Conservation (phyloP, 2,797 vertebrate genomes). For the Myotis myotis region DNA sequence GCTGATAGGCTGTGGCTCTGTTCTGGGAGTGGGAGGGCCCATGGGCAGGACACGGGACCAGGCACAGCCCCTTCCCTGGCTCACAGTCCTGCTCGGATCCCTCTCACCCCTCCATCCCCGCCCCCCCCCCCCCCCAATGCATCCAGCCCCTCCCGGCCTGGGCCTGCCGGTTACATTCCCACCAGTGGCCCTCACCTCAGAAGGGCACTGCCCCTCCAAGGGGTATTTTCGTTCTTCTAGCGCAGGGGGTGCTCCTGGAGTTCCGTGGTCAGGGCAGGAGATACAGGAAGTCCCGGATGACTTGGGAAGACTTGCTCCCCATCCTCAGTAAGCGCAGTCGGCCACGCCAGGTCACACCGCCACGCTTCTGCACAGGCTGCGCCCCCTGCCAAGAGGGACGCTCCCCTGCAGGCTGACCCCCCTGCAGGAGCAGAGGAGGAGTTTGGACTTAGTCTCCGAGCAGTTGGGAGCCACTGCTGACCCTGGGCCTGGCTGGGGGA, state of each 20-base stretch:
- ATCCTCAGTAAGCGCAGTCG: neutral
- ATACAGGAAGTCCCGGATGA: neutral
- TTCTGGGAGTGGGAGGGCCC: too few relatives aligned
- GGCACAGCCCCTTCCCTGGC: too few relatives aligned
- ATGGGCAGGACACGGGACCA: too few relatives aligned
- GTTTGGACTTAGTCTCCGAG: too few relatives aligned
- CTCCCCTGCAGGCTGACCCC: neutral
- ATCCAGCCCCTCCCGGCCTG: too few relatives aligned
- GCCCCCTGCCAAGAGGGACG: neutral
- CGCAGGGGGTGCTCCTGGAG: neutral
- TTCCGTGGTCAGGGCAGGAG: neutral
- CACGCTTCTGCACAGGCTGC: neutral
- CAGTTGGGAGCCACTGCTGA: neutral
- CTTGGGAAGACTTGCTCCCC: neutral
- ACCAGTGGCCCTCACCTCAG: neutral
- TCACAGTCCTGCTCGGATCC: too few relatives aligned
- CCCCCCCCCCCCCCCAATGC: too few relatives aligned
- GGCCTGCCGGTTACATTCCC: neutral
- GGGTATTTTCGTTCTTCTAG: neutral
- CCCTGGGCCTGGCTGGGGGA: neutral
- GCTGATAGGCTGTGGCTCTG: too few relatives aligned
- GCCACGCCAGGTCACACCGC: neutral
- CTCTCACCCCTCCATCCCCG: too few relatives aligned
- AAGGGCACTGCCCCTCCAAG: neutral
- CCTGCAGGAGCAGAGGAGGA: neutral